A percentile compares a stretch with the other conserved stretches of the same genome.
phyloP scores from a whole-genome alignment of 2,113 vertebrate genomes.

The Ameiurus melas region DNA sequence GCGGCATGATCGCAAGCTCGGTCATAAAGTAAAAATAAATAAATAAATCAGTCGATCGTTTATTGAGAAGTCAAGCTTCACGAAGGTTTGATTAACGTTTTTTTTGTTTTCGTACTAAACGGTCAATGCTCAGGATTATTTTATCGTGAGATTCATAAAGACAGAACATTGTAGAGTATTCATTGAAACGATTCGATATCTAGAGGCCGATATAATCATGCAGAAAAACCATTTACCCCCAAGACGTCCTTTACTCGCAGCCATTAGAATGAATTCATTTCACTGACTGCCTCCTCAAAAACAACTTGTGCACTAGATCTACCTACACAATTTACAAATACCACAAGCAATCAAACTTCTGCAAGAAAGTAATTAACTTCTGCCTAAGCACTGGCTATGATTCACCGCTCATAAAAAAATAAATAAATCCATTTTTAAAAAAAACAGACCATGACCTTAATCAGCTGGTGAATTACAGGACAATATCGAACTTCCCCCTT shows the following conservation, averaged over 20 bases:
- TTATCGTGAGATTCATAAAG: not conserved
- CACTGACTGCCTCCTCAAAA: not conserved
- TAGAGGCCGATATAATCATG: not conserved
- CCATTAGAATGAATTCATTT: not conserved
- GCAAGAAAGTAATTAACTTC: not conserved
- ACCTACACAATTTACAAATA: not conserved
- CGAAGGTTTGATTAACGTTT: not conserved
- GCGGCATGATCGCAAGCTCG: too few relatives aligned
- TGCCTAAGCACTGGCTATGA: not conserved
- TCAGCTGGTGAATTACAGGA: not conserved
- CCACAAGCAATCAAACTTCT: not conserved
- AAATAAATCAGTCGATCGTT: too few relatives aligned
- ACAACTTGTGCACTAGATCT: not conserved
- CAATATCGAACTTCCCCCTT: not conserved
- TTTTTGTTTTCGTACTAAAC: not conserved
- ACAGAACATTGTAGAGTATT: too few relatives aligned
- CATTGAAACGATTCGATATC: not conserved
- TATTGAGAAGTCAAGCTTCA: not conserved
- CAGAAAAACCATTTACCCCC: not conserved
- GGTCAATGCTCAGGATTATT: not conserved
- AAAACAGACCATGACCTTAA: not conserved
- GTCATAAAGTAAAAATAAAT: too few relatives aligned
- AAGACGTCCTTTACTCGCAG: not conserved
- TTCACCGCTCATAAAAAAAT: not conserved
- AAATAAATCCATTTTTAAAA: too few relatives aligned